Percentiles rank a stretch among this genome's conserved stretches.
phyloP scores from a whole-genome alignment of 2,888 invertebrate species.

The Cryptocephalus moraei region DNA sequence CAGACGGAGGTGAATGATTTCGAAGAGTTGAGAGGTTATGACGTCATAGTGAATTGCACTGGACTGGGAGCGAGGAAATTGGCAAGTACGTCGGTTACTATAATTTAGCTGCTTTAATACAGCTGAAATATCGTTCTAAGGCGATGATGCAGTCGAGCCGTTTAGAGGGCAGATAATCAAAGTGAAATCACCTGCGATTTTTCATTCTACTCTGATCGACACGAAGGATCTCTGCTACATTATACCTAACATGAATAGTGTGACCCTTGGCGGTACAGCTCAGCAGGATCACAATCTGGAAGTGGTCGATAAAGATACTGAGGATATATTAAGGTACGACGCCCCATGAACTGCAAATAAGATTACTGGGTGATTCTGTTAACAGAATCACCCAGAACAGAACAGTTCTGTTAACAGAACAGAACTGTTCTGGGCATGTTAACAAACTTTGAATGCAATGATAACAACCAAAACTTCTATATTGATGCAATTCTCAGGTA shows the following conservation, averaged over 20 bases:
- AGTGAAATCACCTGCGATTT: conserved; percentile 60
- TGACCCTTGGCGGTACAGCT: conserved; percentile 69
- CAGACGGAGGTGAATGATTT: conserved; percentile 43
- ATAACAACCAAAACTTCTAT: too few relatives aligned
- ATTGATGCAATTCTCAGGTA: too few relatives aligned
- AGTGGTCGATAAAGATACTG: conserved; percentile 45
- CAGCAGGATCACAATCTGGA: conserved; percentile 53
- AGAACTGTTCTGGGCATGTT: too few relatives aligned
- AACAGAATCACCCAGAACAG: too few relatives aligned
- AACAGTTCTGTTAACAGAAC: too few relatives aligned
- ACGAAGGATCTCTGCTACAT: conserved; percentile 52
- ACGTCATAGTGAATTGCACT: conserved; percentile 71
- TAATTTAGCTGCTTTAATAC: too few relatives aligned
- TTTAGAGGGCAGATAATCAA: conserved; percentile 62
- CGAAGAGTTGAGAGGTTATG: conserved; percentile 37
- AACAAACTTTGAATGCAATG: too few relatives aligned
- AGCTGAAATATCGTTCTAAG: not conserved
- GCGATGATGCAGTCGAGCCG: conserved; percentile 42
- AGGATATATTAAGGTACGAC: conserved; percentile 42
- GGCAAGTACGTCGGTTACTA: conserved; percentile 24
- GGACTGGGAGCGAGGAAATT: conserved; percentile 58
- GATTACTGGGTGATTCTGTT: too few relatives aligned
- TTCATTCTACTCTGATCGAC: conserved; percentile 44
- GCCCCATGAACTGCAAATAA: too few relatives aligned
- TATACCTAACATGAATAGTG: conserved; percentile 59